Evolutionary conservation across 2,113 vertebrate species (phyloP).

Genomic region (Cairina moschata): DNA sequence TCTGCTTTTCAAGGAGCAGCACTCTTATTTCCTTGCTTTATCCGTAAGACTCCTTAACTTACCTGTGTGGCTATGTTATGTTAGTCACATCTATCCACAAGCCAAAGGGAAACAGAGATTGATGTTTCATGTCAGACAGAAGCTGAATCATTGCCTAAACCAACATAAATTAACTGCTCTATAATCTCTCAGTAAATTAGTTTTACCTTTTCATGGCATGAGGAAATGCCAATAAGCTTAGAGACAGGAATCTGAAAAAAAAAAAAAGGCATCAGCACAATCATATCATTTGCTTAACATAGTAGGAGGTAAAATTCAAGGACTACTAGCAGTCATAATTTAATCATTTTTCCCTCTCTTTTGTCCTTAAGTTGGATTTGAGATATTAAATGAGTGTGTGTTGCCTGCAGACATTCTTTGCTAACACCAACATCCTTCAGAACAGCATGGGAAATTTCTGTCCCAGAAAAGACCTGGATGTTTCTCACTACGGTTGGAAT

Average conservation of each 20-base stretch:
- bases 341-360: not conserved
- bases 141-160: slow-evolving; percentile 7
- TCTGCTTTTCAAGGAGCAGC: not conserved
- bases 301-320: not conserved
- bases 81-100: not conserved
- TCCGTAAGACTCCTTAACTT: not conserved
- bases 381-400: not conserved
- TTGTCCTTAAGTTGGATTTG: not conserved
- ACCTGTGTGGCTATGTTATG: not conserved
- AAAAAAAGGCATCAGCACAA: not conserved
- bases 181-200: slow-evolving; percentile 22
- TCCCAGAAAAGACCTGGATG: not conserved
- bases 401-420: not conserved
- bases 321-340: not conserved
- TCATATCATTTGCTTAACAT: not conserved
- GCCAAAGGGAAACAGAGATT: not conserved
- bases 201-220: not conserved
- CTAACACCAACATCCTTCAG: not conserved
- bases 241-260: not conserved
- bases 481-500: not conserved
- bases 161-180: not conserved
- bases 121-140: not conserved
- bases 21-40: not conserved
- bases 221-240: slow-evolving; percentile 2
- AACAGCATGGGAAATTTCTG: not conserved